Conservation (phyloP, 1,140 invertebrate species). For the Papilio aristodemus region DNA sequence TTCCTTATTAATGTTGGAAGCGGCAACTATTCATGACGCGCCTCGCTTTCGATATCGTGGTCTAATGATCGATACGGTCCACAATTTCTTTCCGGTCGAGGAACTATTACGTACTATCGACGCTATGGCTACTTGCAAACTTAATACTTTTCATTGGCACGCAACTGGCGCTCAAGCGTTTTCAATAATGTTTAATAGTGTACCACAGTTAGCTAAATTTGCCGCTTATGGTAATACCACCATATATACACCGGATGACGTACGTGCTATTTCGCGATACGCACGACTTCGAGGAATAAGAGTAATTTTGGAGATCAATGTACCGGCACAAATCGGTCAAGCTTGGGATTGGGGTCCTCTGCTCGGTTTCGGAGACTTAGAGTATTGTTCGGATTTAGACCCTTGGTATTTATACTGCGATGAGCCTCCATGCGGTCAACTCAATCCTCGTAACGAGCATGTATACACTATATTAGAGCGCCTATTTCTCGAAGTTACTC, state of each 20-base stretch:
- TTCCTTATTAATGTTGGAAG: slow-evolving; percentile 81
- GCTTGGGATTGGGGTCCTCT: slow-evolving; percentile 87
- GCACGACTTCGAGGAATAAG: slow-evolving; percentile 85
- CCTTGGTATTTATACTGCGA: slow-evolving; percentile 88
- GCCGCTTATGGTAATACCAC: slow-evolving; percentile 86
- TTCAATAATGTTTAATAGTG: slow-evolving; percentile 84
- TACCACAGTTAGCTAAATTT: slow-evolving; percentile 84
- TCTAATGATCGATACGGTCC: slow-evolving; percentile 87
- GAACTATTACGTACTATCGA: slow-evolving; percentile 85
- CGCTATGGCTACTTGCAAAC: slow-evolving; percentile 87
- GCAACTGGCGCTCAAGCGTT: slow-evolving; percentile 90
- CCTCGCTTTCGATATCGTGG: slow-evolving; percentile 85
- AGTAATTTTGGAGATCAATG: slow-evolving; percentile 86
- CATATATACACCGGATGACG: slow-evolving; percentile 84
- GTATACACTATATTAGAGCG: slow-evolving; percentile 84
- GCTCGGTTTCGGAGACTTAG: slow-evolving; percentile 82
- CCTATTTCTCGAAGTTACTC: slow-evolving; percentile 84
- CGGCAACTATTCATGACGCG: slow-evolving; percentile 79
- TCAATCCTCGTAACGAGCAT: slow-evolving; percentile 87
- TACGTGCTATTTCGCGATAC: slow-evolving; percentile 83
- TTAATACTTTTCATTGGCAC: slow-evolving; percentile 93
- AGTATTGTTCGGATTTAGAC: slow-evolving; percentile 84
- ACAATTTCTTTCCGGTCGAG: slow-evolving; percentile 86
- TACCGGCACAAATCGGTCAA: slow-evolving; percentile 87
- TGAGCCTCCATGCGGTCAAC: slow-evolving; percentile 89